Evolutionary conservation across 2,888 invertebrate genomes (phyloP).

Genomic region (Elgonia sp.): DNA sequence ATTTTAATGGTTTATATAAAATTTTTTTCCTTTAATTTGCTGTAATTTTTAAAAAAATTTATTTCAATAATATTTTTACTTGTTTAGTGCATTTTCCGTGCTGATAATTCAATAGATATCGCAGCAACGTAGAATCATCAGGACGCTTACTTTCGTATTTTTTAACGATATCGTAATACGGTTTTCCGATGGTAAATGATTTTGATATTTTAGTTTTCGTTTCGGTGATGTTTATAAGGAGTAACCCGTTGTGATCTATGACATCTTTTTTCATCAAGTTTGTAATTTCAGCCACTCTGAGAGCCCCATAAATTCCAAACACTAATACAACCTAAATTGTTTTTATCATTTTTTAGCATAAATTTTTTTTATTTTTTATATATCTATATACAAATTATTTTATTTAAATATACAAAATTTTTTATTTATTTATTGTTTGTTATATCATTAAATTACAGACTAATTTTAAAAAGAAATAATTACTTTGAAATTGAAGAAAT

Average conservation of each 20-base stretch:
- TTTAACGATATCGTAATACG: constrained; percentile 6
- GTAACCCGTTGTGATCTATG: constrained; percentile 16
- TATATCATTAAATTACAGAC: too few relatives aligned
- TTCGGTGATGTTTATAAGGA: constrained; percentile 12
- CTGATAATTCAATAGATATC: not conserved
- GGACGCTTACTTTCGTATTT: constrained; percentile 18
- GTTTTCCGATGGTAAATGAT: constrained; percentile 13
- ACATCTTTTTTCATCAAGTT: constrained; percentile 9
- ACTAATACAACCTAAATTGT: constrained; percentile 12
- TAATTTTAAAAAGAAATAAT: not conserved
- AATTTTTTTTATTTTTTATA: not conserved
- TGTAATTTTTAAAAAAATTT: not conserved
- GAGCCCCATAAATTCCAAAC: constrained; percentile 27
- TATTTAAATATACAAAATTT: too few relatives aligned
- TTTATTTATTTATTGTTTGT: too few relatives aligned
- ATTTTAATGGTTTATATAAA: not conserved
- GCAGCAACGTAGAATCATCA: not conserved
- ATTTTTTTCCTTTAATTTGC: too few relatives aligned
- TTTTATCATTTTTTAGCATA: not conserved
- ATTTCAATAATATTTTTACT: constrained; percentile 18
- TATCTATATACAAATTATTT: not conserved
- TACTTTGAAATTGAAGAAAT: not conserved
- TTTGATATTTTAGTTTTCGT: constrained; percentile 38
- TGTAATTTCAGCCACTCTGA: constrained; percentile 20
- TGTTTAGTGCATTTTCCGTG: constrained; percentile 36